phyloP scores from a whole-genome alignment of 1,140 invertebrate species.

The Brachystomella parvula region DNA sequence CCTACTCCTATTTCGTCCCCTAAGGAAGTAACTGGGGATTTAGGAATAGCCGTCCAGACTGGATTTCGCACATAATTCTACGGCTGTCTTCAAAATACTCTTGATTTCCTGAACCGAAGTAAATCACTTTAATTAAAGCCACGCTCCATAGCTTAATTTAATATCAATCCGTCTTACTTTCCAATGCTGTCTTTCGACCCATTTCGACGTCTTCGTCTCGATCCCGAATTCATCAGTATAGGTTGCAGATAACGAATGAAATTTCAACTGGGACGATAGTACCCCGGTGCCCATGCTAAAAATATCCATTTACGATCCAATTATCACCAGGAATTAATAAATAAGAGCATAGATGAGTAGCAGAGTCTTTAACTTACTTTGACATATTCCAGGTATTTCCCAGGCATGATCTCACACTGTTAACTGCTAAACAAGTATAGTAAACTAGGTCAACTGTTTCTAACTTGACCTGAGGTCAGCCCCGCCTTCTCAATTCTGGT shows the following conservation, averaged over 20 bases:
- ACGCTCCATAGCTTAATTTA: not conserved
- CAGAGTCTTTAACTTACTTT: slow-evolving; percentile 16
- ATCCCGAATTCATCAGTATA: not conserved
- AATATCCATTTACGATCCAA: not conserved
- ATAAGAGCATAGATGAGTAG: not conserved
- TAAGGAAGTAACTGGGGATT: slow-evolving; percentile 16
- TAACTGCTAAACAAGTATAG: too few species aligned
- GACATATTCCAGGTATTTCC: slow-evolving; percentile 31
- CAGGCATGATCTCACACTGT: slow-evolving; percentile 21
- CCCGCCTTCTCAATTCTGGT: too few species aligned
- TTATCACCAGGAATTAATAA: not conserved
- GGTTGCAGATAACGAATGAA: slow-evolving; percentile 16
- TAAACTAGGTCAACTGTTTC: not conserved
- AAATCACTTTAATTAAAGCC: not conserved
- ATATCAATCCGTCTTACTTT: slow-evolving; percentile 19
- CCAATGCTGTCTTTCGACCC: slow-evolving; percentile 27
- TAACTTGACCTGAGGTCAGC: not conserved
- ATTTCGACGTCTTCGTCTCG: slow-evolving; percentile 23
- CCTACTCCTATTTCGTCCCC: slow-evolving; percentile 25
- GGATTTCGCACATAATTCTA: slow-evolving; percentile 24
- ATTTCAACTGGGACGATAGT: slow-evolving; percentile 26
- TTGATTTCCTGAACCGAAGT: slow-evolving; percentile 29
- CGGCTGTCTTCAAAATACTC: slow-evolving; percentile 29
- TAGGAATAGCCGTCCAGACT: slow-evolving; percentile 16
- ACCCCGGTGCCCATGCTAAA: slow-evolving; percentile 18